phyloP scores from a whole-genome alignment of 2,797 vertebrate species.

The Numenius phaeopus region DNA sequence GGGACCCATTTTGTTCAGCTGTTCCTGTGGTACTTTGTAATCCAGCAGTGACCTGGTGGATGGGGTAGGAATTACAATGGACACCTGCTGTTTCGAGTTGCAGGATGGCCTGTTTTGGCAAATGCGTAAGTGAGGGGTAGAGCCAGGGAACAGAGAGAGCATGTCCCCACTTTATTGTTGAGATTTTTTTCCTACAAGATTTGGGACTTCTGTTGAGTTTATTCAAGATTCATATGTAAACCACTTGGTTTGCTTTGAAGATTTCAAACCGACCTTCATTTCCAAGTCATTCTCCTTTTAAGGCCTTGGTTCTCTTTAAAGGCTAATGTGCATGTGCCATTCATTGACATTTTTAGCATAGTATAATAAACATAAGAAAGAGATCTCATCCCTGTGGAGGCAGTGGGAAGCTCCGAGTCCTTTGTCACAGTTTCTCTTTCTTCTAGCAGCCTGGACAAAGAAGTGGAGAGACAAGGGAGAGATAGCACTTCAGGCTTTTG shows the following conservation, averaged over 20 bases:
- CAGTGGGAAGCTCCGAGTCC: neutral
- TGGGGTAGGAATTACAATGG: neutral
- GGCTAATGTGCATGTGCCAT: neutral
- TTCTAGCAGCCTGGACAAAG: neutral
- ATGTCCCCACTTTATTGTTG: neutral
- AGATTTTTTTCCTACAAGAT: neutral
- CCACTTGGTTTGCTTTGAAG: neutral
- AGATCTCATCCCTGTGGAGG: neutral
- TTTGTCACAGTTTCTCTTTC: conserved; percentile 8
- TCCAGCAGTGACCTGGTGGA: neutral
- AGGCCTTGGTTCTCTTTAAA: neutral
- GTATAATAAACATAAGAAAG: neutral
- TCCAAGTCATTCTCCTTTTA: neutral
- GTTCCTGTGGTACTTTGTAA: neutral
- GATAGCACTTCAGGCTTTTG: neutral
- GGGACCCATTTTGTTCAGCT: neutral
- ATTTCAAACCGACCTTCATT: neutral
- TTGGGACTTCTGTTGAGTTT: neutral
- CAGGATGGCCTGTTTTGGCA: neutral
- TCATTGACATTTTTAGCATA: neutral
- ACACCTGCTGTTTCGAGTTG: neutral
- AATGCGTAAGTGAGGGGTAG: neutral
- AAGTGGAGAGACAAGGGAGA: neutral
- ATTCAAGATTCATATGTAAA: neutral
- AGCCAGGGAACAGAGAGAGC: neutral